phyloP scores from a whole-genome alignment of 2,113 vertebrate species.

The Hoplias malabaricus region DNA sequence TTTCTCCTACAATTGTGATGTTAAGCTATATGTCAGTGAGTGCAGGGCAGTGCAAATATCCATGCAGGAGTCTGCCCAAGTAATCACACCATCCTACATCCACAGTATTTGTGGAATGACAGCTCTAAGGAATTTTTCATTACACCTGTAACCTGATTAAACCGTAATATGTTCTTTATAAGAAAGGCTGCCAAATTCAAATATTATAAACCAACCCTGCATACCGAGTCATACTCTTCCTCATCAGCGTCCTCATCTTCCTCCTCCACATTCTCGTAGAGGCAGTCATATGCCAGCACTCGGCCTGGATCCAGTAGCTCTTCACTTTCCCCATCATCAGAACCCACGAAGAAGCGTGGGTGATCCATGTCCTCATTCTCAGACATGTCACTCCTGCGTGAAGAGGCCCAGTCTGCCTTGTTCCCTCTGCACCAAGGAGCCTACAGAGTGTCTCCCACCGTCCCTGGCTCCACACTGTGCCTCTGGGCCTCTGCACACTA shows the following conservation, averaged over 20 bases:
- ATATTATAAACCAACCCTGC: constrained; percentile 34
- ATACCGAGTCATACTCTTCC: constrained; percentile 86
- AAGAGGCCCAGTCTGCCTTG: background rate
- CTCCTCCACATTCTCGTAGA: constrained; percentile 82
- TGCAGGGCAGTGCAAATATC: too few species aligned
- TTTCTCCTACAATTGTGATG: background rate
- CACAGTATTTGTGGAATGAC: too few species aligned
- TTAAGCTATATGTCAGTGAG: too few species aligned
- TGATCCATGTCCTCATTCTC: constrained; percentile 72
- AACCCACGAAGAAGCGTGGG: constrained; percentile 84
- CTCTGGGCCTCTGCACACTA: background rate
- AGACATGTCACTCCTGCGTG: constrained; percentile 62
- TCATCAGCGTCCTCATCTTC: constrained; percentile 76
- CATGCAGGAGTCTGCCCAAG: too few species aligned
- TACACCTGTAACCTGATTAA: too few species aligned
- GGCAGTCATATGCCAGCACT: constrained; percentile 74
- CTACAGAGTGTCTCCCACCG: background rate
- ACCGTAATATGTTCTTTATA: too few species aligned
- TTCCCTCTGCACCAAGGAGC: background rate
- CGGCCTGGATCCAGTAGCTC: constrained; percentile 71
- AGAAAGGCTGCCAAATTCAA: too few species aligned
- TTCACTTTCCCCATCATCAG: constrained; percentile 81
- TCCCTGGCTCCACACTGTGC: background rate
- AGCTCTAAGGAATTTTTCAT: too few species aligned
- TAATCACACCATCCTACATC: too few species aligned